Conservation (phyloP, 2,888 invertebrate species). For the Rhopalosiphum nymphaeae region DNA sequence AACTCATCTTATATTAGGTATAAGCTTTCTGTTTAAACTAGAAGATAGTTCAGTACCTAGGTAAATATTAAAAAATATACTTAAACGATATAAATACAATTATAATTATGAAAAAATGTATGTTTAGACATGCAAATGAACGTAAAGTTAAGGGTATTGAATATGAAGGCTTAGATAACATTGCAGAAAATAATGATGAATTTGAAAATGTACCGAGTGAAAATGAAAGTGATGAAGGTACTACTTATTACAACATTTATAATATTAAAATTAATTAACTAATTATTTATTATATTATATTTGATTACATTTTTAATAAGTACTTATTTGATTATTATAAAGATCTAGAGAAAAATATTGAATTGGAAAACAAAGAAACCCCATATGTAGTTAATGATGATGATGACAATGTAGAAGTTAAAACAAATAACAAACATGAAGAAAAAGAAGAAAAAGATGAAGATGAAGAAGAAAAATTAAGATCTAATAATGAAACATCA, state of each 20-base stretch:
- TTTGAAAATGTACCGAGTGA: conserved; percentile 68
- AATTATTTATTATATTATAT: background rate
- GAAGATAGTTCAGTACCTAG: conserved; percentile 90
- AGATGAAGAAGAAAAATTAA: background rate
- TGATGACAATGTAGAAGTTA: background rate
- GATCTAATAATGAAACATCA: background rate
- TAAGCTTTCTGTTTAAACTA: conserved; percentile 91
- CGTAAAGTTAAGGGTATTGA: conserved; percentile 74
- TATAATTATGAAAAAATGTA: background rate
- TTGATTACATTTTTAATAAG: background rate
- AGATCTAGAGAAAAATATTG: conserved; percentile 20
- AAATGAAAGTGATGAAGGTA: conserved; percentile 69
- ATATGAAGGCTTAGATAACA: conserved; percentile 39
- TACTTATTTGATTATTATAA: background rate
- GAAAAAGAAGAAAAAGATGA: background rate
- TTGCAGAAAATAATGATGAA: conserved; percentile 67
- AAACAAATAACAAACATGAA: background rate
- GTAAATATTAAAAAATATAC: conserved; percentile 50
- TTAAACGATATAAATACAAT: background rate
- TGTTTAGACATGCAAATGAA: conserved; percentile 75
- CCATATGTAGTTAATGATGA: background rate
- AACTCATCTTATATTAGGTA: conserved; percentile 90
- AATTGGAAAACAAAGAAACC: background rate
- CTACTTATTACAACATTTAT: background rate
- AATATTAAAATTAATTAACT: background rate